phyloP scores from a whole-genome alignment of 2,113 vertebrate genomes.

The Eudyptes chrysolophus region DNA sequence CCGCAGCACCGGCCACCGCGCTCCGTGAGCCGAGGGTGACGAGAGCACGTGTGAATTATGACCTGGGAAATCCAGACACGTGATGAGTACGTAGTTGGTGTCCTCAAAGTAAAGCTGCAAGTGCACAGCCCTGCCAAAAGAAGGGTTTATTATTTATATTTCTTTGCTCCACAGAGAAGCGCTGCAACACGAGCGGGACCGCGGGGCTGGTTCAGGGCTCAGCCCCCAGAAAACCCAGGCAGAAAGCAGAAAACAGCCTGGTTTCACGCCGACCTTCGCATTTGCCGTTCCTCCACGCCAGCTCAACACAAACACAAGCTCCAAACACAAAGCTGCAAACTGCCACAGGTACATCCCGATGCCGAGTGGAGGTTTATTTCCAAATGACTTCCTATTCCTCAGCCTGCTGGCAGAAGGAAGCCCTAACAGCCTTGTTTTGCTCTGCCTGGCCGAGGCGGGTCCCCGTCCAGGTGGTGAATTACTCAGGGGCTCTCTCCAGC shows the following conservation, averaged over 20 bases:
- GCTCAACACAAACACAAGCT: not conserved
- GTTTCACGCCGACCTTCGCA: not conserved
- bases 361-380: not conserved
- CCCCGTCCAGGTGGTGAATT: not conserved
- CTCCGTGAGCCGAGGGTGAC: not conserved
- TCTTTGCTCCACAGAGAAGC: not conserved
- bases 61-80: not conserved
- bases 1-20: too few relatives aligned
- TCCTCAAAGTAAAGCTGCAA: not conserved
- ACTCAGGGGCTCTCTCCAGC: too few relatives aligned
- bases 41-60: not conserved
- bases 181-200: rapidly evolving
- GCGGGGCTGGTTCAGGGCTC: not conserved
- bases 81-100: not conserved
- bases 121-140: not conserved
- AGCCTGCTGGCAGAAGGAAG: not conserved
- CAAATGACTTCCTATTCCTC: not conserved
- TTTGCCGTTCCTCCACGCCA: too few relatives aligned
- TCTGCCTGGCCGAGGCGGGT: not conserved
- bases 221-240: not conserved
- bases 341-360: not conserved
- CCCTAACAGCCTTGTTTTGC: not conserved
- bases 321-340: not conserved
- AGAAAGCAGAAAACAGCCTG: not conserved
- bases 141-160: not conserved